A percentile compares a stretch with the other conserved stretches of the same genome.
Conservation (phyloP, 2,113 vertebrate genomes). For the Shinisaurus crocodilurus region DNA sequence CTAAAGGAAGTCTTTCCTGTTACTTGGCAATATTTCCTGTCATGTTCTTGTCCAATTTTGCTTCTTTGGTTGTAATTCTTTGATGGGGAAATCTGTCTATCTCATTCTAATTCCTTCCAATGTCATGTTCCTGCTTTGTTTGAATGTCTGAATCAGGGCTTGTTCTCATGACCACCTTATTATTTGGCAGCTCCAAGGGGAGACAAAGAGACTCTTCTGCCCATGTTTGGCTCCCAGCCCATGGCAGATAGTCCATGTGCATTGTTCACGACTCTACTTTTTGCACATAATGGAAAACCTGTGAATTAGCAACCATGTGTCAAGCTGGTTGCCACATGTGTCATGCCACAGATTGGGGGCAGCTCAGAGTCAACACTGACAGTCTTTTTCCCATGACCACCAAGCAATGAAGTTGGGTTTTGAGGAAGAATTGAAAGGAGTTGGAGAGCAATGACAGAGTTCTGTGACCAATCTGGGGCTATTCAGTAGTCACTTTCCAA, state of each 20-base stretch:
- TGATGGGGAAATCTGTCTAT: not conserved
- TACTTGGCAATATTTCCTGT: not conserved
- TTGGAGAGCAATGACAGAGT: not conserved
- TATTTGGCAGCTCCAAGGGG: no score
- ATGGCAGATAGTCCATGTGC: not conserved
- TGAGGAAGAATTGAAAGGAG: not conserved
- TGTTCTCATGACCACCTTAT: no score
- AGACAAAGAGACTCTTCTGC: no score
- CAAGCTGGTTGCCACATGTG: not conserved
- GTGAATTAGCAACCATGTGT: not conserved
- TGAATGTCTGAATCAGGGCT: no score
- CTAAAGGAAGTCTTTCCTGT: not conserved
- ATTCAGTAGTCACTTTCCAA: not conserved
- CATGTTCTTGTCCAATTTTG: not conserved
- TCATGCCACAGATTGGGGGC: not conserved
- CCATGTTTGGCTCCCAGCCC: not conserved
- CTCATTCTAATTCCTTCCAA: not conserved
- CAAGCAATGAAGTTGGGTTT: not conserved
- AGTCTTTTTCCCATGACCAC: not conserved
- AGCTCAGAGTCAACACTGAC: not conserved
- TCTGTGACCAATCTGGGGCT: no score
- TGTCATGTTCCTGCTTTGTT: not conserved
- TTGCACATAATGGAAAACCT: no score
- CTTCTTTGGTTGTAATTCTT: not conserved
- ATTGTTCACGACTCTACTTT: no score